phyloP scores from a whole-genome alignment of 2,113 vertebrate genomes.

The Eublepharis macularius region DNA sequence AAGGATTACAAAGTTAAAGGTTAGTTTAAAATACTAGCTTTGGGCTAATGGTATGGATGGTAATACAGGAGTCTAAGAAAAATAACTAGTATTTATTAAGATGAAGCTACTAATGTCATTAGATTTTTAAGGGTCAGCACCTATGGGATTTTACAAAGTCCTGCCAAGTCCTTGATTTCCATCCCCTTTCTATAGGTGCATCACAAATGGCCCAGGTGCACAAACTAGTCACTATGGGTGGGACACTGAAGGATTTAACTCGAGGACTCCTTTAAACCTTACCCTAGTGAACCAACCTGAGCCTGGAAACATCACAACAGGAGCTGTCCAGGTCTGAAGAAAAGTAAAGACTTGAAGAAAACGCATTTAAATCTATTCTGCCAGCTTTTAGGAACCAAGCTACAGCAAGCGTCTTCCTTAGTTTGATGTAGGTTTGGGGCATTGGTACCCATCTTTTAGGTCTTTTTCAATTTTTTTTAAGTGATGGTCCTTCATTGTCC shows the following conservation, averaged over 20 bases:
- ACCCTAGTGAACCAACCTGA: neutral
- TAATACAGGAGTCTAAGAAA: constrained; percentile 73
- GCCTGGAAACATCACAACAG: neutral
- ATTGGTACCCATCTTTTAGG: neutral
- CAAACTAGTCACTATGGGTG: too few species aligned
- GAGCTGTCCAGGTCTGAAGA: neutral
- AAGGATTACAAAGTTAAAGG: constrained; percentile 18
- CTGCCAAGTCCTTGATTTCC: too few species aligned
- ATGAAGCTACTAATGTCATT: too few species aligned
- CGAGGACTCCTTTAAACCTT: neutral
- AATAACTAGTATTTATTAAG: constrained; percentile 57
- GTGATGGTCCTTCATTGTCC: neutral
- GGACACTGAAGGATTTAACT: neutral
- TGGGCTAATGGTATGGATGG: constrained; percentile 55
- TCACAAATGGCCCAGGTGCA: too few species aligned
- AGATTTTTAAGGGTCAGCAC: too few species aligned
- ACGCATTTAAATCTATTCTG: neutral
- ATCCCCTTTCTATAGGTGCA: too few species aligned
- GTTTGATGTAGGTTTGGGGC: too few species aligned
- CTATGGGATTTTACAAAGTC: too few species aligned
- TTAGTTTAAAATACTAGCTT: constrained; percentile 31
- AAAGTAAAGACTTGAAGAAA: neutral
- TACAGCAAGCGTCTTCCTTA: too few species aligned
- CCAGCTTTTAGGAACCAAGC: too few species aligned
- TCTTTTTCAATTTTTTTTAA: neutral